phyloP scores from a whole-genome alignment of 2,113 vertebrate species.

The Rhinichthys klamathensis region DNA sequence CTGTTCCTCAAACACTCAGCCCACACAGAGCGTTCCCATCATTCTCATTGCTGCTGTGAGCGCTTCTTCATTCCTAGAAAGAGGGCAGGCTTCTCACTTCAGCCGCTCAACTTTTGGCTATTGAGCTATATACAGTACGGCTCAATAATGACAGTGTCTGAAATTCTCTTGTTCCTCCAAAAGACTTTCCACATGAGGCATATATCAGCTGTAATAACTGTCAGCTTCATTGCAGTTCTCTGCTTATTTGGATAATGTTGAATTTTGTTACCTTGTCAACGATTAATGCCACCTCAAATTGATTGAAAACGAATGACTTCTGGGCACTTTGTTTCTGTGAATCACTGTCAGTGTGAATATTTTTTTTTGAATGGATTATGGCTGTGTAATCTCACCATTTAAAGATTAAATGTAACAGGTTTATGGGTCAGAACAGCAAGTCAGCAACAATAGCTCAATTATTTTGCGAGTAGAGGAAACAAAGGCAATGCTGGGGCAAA shows the following conservation, averaged over 20 bases:
- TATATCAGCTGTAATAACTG: background rate
- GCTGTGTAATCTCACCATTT: background rate
- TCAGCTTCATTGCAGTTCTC: background rate
- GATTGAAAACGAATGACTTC: background rate
- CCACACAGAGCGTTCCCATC: background rate
- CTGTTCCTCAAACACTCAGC: background rate
- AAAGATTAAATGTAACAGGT: background rate
- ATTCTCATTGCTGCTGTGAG: background rate
- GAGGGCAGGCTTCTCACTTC: background rate
- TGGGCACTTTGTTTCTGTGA: background rate
- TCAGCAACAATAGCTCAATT: slow-evolving; percentile 22
- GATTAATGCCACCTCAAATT: background rate
- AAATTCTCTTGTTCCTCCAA: slow-evolving; percentile 1
- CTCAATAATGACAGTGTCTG: background rate
- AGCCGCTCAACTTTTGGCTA: background rate
- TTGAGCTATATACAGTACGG: background rate
- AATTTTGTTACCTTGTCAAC: background rate
- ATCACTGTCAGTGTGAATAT: background rate
- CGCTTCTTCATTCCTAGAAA: slow-evolving; percentile 16
- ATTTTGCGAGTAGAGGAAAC: background rate
- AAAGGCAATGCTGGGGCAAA: slow-evolving; percentile 1
- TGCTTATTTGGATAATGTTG: background rate
- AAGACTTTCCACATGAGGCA: background rate
- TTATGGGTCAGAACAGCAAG: background rate
- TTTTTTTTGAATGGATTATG: background rate